Percentiles rank a stretch among this genome's conserved stretches.
Evolutionary conservation across 2,113 vertebrate species (phyloP).

Genomic region (Tachysurus vachellii): DNA sequence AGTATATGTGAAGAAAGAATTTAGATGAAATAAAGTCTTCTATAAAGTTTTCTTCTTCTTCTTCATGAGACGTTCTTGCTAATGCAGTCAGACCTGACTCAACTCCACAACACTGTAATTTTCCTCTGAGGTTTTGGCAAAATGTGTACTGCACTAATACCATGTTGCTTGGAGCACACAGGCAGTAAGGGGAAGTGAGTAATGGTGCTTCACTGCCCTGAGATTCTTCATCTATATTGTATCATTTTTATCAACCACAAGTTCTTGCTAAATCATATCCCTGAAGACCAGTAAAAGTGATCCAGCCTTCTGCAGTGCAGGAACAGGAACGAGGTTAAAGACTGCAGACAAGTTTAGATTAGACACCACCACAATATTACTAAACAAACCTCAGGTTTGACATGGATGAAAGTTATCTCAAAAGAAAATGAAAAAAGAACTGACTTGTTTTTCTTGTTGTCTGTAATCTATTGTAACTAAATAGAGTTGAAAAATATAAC

Average conservation of each 20-base stretch:
- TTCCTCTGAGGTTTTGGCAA: not conserved
- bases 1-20: too few species aligned
- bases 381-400: not conserved
- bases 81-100: not conserved
- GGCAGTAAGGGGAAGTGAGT: not conserved
- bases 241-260: not conserved
- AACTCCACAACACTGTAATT: not conserved
- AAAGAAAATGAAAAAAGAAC: not conserved
- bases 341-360: not conserved
- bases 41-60: too few species aligned
- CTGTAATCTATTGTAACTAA: not conserved
- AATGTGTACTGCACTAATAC: not conserved
- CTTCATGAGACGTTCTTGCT: not conserved
- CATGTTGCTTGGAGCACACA: not conserved
- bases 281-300: not conserved
- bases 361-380: not conserved
- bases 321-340: not conserved
- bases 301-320: not conserved
- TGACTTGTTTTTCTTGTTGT: not conserved
- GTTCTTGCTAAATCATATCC: not conserved
- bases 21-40: too few species aligned
- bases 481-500: not conserved
- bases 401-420: not conserved
- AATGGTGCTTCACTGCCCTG: not conserved
- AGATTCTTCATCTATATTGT: not conserved